Evolutionary conservation across 2,797 vertebrate species (phyloP).

Genomic region (Malurus leucopterus): DNA sequence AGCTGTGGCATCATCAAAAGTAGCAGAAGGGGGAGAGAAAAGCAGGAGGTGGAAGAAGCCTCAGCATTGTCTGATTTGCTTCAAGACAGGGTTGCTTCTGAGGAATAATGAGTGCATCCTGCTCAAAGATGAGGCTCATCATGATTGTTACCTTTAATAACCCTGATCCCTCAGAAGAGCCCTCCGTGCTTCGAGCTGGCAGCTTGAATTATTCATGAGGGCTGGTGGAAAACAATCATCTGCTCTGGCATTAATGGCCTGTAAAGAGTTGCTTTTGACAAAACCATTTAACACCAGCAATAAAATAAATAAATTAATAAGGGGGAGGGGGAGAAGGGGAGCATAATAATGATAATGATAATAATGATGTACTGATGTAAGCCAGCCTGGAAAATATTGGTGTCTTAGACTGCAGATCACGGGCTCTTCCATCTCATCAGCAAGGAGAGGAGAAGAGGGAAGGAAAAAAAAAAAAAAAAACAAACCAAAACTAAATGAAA

Average conservation of each 20-base stretch:
- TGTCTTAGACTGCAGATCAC: background rate
- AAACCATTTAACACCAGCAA: slow-evolving; percentile 50
- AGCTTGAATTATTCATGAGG: slow-evolving; percentile 39
- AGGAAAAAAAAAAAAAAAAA: background rate
- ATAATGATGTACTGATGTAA: background rate
- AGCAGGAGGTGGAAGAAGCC: background rate
- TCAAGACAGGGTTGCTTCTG: background rate
- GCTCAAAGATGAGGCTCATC: background rate
- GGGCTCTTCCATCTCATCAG: background rate
- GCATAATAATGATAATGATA: background rate
- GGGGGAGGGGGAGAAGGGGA: background rate
- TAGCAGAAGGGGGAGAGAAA: background rate
- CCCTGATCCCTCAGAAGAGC: background rate
- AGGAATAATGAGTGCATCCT: background rate
- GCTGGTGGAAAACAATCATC: slow-evolving; percentile 35
- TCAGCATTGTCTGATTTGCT: background rate
- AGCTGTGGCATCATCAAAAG: background rate
- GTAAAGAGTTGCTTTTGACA: slow-evolving; percentile 57
- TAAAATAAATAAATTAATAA: slow-evolving; percentile 45
- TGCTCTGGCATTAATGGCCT: slow-evolving; percentile 48
- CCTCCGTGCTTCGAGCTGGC: background rate
- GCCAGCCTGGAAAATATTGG: background rate
- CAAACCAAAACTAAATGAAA: background rate
- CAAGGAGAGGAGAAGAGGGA: background rate
- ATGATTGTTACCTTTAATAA: slow-evolving; percentile 21